Conservation (phyloP, 2,797 vertebrate species). For the Eulemur rubriventer region DNA sequence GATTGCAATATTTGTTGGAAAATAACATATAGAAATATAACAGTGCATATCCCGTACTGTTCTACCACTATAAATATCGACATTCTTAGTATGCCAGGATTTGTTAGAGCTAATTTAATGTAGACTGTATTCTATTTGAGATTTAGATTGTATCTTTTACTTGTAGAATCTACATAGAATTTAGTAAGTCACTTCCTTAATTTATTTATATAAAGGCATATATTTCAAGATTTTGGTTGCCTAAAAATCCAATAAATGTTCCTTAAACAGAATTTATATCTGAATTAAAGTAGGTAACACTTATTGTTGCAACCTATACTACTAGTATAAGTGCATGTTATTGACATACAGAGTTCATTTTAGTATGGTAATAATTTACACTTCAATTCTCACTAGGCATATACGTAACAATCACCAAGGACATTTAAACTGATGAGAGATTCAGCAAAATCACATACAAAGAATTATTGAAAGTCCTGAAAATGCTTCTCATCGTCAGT, state of each 20-base stretch:
- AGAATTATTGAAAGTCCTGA: neutral
- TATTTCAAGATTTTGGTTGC: neutral
- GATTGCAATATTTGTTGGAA: neutral
- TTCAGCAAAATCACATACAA: constrained; percentile 26
- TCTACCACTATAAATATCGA: neutral
- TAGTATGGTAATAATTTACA: neutral
- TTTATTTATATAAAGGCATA: neutral
- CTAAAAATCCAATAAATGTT: neutral
- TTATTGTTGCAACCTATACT: neutral
- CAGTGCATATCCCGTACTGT: neutral
- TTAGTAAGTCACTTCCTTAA: neutral
- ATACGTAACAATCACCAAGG: neutral
- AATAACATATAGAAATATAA: neutral
- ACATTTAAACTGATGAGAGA: constrained; percentile 11
- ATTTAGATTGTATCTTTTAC: neutral
- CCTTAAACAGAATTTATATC: neutral
- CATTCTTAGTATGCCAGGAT: neutral
- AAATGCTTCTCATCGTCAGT: neutral
- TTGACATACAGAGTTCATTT: neutral
- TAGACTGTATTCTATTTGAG: neutral
- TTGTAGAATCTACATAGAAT: neutral
- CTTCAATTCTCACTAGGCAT: neutral
- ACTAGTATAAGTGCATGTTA: neutral
- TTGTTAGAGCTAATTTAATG: neutral
- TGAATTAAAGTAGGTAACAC: neutral